Conservation (phyloP, 2,888 invertebrate species). For the Lycaena phlaeas region DNA sequence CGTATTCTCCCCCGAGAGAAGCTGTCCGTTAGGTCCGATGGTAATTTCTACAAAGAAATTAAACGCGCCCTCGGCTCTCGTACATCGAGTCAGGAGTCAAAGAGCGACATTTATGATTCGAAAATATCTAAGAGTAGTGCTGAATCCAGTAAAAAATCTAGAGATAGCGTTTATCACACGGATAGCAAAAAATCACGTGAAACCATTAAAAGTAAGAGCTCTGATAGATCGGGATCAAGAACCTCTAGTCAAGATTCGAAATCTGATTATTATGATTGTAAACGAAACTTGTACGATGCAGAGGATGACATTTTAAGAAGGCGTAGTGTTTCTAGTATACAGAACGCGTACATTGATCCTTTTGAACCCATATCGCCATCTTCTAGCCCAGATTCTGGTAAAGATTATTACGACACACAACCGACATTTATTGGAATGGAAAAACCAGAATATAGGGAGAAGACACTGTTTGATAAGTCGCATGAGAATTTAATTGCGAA, state of each 20-base stretch:
- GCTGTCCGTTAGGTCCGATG: conserved; percentile 80
- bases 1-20: conserved; percentile 81
- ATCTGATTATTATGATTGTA: conserved; percentile 80
- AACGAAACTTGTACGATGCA: conserved; percentile 61
- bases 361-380: conserved; percentile 70
- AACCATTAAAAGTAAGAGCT: conserved; percentile 75
- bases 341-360: conserved; percentile 53
- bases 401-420: conserved; percentile 74
- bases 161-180: conserved; percentile 76
- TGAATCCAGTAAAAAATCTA: conserved; percentile 77
- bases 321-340: conserved; percentile 47
- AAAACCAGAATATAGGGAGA: conserved; percentile 64
- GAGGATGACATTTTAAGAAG: conserved; percentile 43
- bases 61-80: conserved; percentile 76
- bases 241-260: conserved; percentile 82
- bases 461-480: conserved; percentile 67
- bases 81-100: conserved; percentile 80
- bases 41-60: conserved; percentile 80
- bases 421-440: conserved; percentile 58
- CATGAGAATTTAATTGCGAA: conserved; percentile 75
- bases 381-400: conserved; percentile 79
- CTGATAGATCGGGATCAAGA: conserved; percentile 73
- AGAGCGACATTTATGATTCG: conserved; percentile 78
- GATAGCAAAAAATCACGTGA: conserved; percentile 78
- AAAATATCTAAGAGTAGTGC: conserved; percentile 77